Conservation (phyloP, 2,888 invertebrate genomes). For the Branchipolynoe longqiensis region DNA sequence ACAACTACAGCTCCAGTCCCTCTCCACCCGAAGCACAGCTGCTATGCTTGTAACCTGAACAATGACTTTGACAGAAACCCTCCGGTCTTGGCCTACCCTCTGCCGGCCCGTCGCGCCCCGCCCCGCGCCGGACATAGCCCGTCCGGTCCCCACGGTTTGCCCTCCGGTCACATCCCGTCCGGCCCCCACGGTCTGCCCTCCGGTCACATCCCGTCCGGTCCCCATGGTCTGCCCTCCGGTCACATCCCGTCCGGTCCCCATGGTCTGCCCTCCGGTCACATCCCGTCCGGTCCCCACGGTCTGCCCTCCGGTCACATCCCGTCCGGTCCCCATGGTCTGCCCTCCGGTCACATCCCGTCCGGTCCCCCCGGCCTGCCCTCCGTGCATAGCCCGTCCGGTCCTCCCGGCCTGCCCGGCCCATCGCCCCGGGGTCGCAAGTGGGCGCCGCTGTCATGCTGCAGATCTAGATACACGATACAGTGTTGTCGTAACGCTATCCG, state of each 20-base stretch:
- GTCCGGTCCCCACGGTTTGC: not conserved
- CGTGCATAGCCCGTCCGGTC: not conserved
- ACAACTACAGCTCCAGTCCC: too few relatives aligned
- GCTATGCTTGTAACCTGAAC: slow-evolving; percentile 17
- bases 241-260: too few relatives aligned
- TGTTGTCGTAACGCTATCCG: slow-evolving; percentile 27
- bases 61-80: not conserved
- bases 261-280: not conserved
- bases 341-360: too few relatives aligned
- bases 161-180: not conserved
- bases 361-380: not conserved
- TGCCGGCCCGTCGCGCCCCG: not conserved
- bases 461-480: not conserved
- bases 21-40: slow-evolving; percentile 27
- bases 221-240: too few relatives aligned
- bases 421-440: slow-evolving; percentile 5
- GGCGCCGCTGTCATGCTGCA: slow-evolving; percentile 38
- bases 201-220: too few relatives aligned
- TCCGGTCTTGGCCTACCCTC: not conserved
- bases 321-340: too few relatives aligned
- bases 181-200: not conserved
- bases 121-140: not conserved
- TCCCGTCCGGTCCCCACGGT: not conserved
- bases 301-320: too few relatives aligned
- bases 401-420: not conserved